Evolutionary conservation across 2,113 vertebrate genomes (phyloP).

Genomic region (Ciconia stormi): DNA sequence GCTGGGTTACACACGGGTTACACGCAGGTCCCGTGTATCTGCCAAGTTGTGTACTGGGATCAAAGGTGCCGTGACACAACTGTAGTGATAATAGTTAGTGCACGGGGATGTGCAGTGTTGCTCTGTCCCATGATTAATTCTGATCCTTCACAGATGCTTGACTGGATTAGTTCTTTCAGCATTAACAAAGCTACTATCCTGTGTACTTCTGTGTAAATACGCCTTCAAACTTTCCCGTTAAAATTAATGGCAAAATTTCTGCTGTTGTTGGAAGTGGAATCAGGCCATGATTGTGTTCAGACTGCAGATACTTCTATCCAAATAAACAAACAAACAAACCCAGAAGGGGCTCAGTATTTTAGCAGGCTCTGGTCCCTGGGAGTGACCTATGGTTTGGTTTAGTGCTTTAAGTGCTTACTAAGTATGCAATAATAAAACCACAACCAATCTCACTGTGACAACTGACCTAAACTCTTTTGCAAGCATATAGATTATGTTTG

Average conservation of each 20-base stretch:
- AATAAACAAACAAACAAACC: not conserved
- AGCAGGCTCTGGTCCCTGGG: not conserved
- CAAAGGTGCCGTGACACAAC: fast-evolving
- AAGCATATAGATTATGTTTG: not conserved
- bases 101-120: no score
- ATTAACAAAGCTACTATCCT: not conserved
- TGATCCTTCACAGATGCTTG: not conserved
- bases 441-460: not conserved
- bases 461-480: not conserved
- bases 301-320: not conserved
- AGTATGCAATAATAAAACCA: not conserved
- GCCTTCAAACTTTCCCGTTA: not conserved
- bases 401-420: not conserved
- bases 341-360: not conserved
- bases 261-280: not conserved
- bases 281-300: not conserved
- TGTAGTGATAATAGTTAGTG: not conserved
- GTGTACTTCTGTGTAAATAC: not conserved
- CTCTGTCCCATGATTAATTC: not conserved
- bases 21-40: fast-evolving
- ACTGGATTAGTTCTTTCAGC: not conserved
- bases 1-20: no score
- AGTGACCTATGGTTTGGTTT: not conserved
- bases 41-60: not conserved
- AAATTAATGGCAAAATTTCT: not conserved